Evolutionary conservation across 2,797 vertebrate genomes (phyloP).

Genomic region (Girardinus metallicus): DNA sequence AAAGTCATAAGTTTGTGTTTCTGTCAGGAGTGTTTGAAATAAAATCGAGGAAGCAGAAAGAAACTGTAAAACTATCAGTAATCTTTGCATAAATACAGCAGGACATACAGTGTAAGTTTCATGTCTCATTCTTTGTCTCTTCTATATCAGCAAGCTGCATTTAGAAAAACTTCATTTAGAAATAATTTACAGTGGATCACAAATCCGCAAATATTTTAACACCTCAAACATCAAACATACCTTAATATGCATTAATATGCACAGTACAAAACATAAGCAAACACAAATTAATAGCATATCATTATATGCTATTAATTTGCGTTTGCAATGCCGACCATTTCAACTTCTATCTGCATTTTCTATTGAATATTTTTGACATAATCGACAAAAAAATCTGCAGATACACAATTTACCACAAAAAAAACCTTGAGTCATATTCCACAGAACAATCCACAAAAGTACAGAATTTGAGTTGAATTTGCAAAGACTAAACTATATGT

Average conservation of each 20-base stretch:
- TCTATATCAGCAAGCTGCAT: not conserved
- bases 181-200: not conserved
- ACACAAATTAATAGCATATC: no score
- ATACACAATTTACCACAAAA: not conserved
- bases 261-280: no score
- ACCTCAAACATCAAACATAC: no score
- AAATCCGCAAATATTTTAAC: no score
- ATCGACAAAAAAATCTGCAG: not conserved
- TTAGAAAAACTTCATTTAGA: not conserved
- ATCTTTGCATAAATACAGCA: constrained; percentile 12
- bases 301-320: no score
- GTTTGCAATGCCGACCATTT: no score
- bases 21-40: not conserved
- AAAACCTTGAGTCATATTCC: not conserved
- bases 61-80: constrained; percentile 3
- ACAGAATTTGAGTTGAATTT: not conserved
- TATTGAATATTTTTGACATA: not conserved
- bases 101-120: not conserved
- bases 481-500: not conserved
- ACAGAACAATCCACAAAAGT: not conserved
- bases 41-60: constrained; percentile 13
- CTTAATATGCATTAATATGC: no score
- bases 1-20: constrained; percentile 13
- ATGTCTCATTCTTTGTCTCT: not conserved
- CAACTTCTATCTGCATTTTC: not conserved